Conservation (phyloP, 2,797 vertebrate genomes). For the Lithobates pipiens region DNA sequence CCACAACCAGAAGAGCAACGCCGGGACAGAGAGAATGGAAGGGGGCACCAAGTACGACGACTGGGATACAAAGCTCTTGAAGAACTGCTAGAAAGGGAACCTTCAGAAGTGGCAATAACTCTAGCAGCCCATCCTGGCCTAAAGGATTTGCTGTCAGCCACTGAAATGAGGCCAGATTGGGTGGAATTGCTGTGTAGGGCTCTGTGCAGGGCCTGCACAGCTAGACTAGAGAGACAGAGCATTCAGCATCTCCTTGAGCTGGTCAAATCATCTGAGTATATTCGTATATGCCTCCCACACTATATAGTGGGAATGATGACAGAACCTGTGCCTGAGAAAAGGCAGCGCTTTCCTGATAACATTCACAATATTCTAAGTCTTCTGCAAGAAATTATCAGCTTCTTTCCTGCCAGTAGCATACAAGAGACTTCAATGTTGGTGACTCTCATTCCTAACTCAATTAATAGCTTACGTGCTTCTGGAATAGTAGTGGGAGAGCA, state of each 20-base stretch:
- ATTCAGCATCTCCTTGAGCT: constrained; percentile 80
- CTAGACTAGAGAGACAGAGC: constrained; percentile 78
- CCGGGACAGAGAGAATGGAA: constrained; percentile 46
- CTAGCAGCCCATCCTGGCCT: constrained; percentile 79
- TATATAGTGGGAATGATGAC: constrained; percentile 82
- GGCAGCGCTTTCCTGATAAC: constrained; percentile 80
- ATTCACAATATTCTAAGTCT: constrained; percentile 84
- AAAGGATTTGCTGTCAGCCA: constrained; percentile 74
- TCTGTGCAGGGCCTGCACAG: constrained; percentile 83
- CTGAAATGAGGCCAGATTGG: constrained; percentile 76
- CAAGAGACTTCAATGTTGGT: constrained; percentile 79
- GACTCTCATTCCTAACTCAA: constrained; percentile 77
- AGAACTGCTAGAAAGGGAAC: constrained; percentile 81
- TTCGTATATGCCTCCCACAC: constrained; percentile 79
- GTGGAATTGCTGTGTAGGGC: constrained; percentile 84
- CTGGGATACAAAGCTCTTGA: constrained; percentile 82
- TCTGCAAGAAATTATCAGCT: constrained; percentile 81
- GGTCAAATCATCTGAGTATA: constrained; percentile 87
- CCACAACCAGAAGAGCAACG: constrained; percentile 55
- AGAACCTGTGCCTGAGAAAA: constrained; percentile 70
- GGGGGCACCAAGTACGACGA: constrained; percentile 66
- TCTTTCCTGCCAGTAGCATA: constrained; percentile 87
- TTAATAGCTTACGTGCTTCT: constrained; percentile 79
- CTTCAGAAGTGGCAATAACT: constrained; percentile 84
- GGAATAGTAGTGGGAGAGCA: constrained; percentile 79